Conservation (phyloP, 1,140 invertebrate species). For the Hylaeus volcanicus region DNA sequence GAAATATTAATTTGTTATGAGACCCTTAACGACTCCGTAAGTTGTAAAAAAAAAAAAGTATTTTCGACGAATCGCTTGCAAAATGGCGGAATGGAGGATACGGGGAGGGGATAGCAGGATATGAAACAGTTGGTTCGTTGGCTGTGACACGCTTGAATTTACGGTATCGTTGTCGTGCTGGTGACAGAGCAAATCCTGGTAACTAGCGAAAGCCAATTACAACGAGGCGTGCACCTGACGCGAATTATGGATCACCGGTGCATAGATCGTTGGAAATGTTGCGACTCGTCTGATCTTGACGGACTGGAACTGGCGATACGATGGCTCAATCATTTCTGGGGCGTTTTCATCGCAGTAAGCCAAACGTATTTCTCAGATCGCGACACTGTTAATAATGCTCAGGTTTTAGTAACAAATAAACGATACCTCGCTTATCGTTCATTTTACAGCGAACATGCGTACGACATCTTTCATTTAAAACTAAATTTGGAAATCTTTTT, state of each 20-base stretch:
- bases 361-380: too few relatives aligned
- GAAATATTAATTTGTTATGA: too few relatives aligned
- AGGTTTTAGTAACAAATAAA: too few relatives aligned
- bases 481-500: too few relatives aligned
- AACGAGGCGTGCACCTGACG: conserved; percentile 56
- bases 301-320: neutral
- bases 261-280: conserved; percentile 35
- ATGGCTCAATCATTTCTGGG: neutral
- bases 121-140: conserved; percentile 43
- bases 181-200: conserved; percentile 40
- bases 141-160: conserved; percentile 56
- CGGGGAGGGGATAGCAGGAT: conserved; percentile 1
- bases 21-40: too few relatives aligned
- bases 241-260: conserved; percentile 25
- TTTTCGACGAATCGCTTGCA: neutral
- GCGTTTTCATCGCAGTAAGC: neutral
- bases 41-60: too few relatives aligned
- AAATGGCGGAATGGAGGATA: neutral
- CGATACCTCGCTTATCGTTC: too few relatives aligned
- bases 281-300: conserved; percentile 29
- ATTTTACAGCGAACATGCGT: too few relatives aligned
- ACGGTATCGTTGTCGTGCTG: conserved; percentile 47
- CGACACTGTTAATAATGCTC: too few relatives aligned
- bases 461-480: too few relatives aligned
- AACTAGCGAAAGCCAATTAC: conserved; percentile 39